Conservation (phyloP, 2,113 vertebrate genomes). For the Pristiophorus japonicus region DNA sequence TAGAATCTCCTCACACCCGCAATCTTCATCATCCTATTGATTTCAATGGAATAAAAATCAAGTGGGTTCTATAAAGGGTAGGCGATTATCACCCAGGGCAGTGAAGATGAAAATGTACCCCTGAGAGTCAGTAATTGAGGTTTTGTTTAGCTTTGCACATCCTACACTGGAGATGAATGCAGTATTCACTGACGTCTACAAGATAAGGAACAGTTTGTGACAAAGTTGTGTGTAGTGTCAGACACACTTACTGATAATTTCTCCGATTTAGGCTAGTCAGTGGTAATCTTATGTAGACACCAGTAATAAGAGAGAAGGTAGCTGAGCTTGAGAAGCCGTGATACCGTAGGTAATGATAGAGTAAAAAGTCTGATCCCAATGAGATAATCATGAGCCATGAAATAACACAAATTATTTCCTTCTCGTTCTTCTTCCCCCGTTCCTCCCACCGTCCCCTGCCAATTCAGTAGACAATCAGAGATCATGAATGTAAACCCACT, state of each 20-base stretch:
- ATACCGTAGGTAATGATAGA: neutral
- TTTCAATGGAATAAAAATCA: neutral
- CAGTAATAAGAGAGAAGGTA: neutral
- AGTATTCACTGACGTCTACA: neutral
- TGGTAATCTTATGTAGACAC: neutral
- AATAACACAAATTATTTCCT: neutral
- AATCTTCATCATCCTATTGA: neutral
- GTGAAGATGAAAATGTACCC: neutral
- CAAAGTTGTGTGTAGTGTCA: neutral
- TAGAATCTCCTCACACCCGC: neutral
- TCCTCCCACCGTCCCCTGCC: too few species aligned
- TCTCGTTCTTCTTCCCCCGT: neutral
- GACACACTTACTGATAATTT: neutral
- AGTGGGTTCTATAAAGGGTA: neutral
- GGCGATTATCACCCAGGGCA: neutral
- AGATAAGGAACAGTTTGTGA: neutral
- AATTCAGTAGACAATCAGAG: too few species aligned
- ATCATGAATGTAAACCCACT: too few species aligned
- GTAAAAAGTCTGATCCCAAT: neutral
- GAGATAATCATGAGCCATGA: neutral
- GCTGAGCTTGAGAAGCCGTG: neutral
- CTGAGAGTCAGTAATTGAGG: neutral
- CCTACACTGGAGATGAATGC: neutral
- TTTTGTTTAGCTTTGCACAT: neutral
- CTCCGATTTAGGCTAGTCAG: neutral